Base-by-base conservation (phyloP, 2,888 invertebrate genomes). In the Hedya salicella region DNA sequence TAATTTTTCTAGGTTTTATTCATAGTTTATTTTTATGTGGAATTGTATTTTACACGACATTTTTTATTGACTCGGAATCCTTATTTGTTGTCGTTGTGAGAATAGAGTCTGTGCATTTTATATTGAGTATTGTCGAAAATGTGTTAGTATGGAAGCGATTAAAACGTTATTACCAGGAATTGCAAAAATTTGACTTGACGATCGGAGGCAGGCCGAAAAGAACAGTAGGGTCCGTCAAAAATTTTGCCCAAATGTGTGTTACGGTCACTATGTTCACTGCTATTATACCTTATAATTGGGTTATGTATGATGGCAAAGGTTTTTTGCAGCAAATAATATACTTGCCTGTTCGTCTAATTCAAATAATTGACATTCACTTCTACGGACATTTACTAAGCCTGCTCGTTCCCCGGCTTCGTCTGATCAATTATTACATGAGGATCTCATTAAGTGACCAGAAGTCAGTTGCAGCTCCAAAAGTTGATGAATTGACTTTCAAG, bases 381-480 rank as follows among this genome's bases (percentile, higher is more conserved):
- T 81, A 78, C 53, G 86, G 83, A 0, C 86, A 88, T 68, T 73
- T 88, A 1, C 67, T 87, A 0, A 83, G 79, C 54, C 76, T 86
- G 9, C 74, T 87, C 0, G 71, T 75, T 13, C 81, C 83, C 1
- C 74, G 87, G 36, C 57, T 88, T 39, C 81, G 77, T 52, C 69
- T 82, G 56, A 84, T 88, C 9, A 85, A 84, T 59, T 76, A 79
- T 62, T 80, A 77, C 39, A 78, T 88, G 71, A 80, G 86, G 57
- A 67, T 78, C 0, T 79, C 83, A 0, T 57, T 83, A n/a, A 73
- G 75, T 17, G 75, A 72, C 52, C 59, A 68, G 5, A 74, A 71
- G 16, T 56, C 70, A 42, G 71, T 73, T 1, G 70, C 70, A 30
- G 68, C 68, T 2, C 68, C 75, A 0, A 71, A 76, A 40, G 65